These are phyloP conservation scores for human (Homo sapiens) DNA, from an alignment of 2,113 vertebrate genomes.

Conservation along the genomic window GRCh38 chr14:47125501-47126000, in stretches of 20 bases:
- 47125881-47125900: constrained; percentile 59
- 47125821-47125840: neutral
- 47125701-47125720: neutral
- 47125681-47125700: neutral
- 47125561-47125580: neutral
- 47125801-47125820: neutral
- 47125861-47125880: constrained; percentile 1
- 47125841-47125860: constrained; percentile 36
- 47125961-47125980: constrained; percentile 36
- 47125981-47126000: neutral
- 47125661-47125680: neutral
- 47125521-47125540: neutral
- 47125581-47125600: too few species aligned
- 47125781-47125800: constrained; percentile 61
- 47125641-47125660: neutral
- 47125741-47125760: constrained; percentile 39
- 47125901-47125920: constrained; percentile 46
- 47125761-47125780: constrained; percentile 39
- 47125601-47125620: neutral
- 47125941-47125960: constrained; percentile 57
- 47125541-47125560: neutral
- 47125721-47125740: constrained; percentile 45
- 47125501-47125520: neutral
- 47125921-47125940: constrained; percentile 4
- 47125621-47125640: neutral